Evolutionary conservation across 2,888 invertebrate species (phyloP), one percentile per base, ranked within the genome.

Genomic region (Dasysyrphus albostriatus): DNA sequence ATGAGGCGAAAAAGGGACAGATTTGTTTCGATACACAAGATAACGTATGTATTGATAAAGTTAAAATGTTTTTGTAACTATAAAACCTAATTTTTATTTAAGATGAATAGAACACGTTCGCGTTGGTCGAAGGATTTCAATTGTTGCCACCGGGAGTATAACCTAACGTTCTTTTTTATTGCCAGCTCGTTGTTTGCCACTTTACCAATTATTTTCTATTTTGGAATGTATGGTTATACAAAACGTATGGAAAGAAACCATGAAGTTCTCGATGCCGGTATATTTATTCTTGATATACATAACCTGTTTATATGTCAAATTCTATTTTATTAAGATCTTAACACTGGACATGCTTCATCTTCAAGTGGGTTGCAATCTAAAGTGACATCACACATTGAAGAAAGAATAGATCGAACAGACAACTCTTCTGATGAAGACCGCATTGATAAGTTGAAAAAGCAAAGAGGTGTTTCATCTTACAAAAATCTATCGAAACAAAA

Each of bases 101-200:
- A 92, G 92, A 92, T 92, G 92, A 92, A 92, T 77, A 89, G 89
- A 37, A 91, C 92, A 0, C 91, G 92, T 1, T 81, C 87, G 0
- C 37, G 47, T 0, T 92, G 92, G 92, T 92, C 92, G 0, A 91
- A 89, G 59, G 89, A 89, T 3, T 79, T 90, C 0, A 89, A 90
- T 0, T 92, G 92, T 65, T 92, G 92, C 39, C 89, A 89, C 19
- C 91, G 92, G 0, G 89, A 90, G 29, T 89, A 89, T 12, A 88
- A 89, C 32, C 74, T 90, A 44, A 80, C 72, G 0, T 47, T 89
- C 0, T 92, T 91, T 72, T 16, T 90, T 0, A 54, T 88, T 14
- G 88, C 88, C 34, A 90, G 90, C 7, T 56, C 59, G 5, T 61
- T 90, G 5, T 88, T 90, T 6, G 88, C 85, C 0, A 59, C 88